A percentile compares a stretch with the other conserved stretches of the same genome.
phyloP scores from a whole-genome alignment of 2,888 invertebrate species.

The Phorcus lineatus region DNA sequence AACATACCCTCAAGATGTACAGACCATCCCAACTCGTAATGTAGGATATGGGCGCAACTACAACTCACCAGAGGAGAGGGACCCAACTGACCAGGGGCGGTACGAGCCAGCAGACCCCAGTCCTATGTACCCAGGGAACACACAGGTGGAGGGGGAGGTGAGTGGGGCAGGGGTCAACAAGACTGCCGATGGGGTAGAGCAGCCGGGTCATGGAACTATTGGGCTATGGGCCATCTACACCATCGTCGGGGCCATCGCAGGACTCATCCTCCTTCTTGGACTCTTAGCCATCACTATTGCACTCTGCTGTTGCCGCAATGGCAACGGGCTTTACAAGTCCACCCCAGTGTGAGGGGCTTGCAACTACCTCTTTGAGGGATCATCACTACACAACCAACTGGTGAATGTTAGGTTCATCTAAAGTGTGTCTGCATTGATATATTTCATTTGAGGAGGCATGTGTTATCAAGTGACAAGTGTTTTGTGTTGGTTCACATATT shows the following conservation, averaged over 20 bases:
- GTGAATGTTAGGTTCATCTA: too few relatives aligned
- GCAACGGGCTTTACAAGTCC: slow-evolving; percentile 60
- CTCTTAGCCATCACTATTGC: slow-evolving; percentile 66
- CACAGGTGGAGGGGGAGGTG: neutral
- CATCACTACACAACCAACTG: too few relatives aligned
- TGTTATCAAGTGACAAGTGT: neutral
- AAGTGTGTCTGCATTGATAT: too few relatives aligned
- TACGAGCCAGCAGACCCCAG: neutral
- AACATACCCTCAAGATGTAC: neutral
- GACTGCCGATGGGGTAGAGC: neutral
- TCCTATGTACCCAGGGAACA: too few relatives aligned
- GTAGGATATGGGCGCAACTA: slow-evolving; percentile 13
- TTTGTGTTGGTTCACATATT: too few relatives aligned
- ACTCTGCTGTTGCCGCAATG: slow-evolving; percentile 61
- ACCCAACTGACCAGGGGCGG: neutral
- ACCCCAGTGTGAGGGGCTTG: slow-evolving; percentile 55
- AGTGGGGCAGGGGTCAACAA: neutral
- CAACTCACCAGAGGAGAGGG: neutral
- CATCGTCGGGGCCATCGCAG: slow-evolving; percentile 66
- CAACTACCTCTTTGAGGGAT: neutral
- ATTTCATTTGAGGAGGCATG: neutral
- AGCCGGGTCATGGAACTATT: slow-evolving; percentile 39
- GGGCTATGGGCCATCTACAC: slow-evolving; percentile 68
- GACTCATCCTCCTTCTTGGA: slow-evolving; percentile 63
- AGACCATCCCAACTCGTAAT: slow-evolving; percentile 14